These are phyloP conservation scores for Toxotes chatareus DNA, from an alignment of 2,113 vertebrate genomes.

Conservation along the genomic window DNA sequence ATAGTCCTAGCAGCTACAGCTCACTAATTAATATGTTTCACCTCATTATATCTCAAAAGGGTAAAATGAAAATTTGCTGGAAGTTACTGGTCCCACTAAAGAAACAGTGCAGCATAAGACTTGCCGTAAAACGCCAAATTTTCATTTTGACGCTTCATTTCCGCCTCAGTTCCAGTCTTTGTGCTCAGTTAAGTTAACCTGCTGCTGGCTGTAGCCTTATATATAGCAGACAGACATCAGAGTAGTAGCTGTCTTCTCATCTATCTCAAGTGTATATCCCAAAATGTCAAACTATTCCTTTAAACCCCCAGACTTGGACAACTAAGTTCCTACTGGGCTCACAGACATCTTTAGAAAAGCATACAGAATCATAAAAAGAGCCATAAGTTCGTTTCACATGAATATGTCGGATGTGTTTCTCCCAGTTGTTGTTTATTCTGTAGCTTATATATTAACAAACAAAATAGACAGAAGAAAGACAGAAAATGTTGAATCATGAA, in stretches of 20 bases:
- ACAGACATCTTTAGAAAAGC: neutral
- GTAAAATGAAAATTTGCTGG: neutral
- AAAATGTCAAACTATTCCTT: neutral
- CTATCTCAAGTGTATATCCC: neutral
- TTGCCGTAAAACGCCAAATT: neutral
- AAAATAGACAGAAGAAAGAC: neutral
- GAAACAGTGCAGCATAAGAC: neutral
- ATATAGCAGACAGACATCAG: neutral
- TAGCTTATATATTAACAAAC: neutral
- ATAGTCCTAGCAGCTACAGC: neutral
- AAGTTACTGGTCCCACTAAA: neutral
- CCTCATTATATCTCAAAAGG: neutral
- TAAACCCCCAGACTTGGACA: neutral
- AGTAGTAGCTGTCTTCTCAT: neutral
- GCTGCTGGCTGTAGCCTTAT: neutral
- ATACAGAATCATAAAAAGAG: neutral
- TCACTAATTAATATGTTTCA: neutral
- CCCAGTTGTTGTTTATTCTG: too few species aligned
- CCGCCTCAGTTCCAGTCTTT: neutral
- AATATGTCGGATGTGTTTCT: neutral
- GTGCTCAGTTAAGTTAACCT: neutral
- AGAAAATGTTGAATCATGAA: neutral
- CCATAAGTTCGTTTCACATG: neutral
- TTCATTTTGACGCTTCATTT: too few species aligned
- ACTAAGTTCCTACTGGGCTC: neutral